These are phyloP conservation scores for Lumbricus terrestris DNA, from an alignment of 2,888 invertebrate genomes.

Conservation along the genomic window DNA sequence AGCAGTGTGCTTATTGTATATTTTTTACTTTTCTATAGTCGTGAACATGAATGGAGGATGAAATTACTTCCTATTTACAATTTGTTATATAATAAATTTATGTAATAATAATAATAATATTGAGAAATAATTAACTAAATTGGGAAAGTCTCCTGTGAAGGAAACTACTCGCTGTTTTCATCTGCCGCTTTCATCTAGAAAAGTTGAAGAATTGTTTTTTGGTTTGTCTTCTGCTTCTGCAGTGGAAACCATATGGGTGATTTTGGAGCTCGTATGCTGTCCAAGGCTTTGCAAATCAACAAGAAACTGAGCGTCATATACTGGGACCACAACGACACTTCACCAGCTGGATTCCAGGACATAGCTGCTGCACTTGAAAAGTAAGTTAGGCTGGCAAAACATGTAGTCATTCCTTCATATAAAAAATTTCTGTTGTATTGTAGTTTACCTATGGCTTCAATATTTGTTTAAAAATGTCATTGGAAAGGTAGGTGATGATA, in stretches of 20 bases:
- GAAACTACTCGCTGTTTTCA: background rate
- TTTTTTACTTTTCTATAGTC: background rate
- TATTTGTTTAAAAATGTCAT: background rate
- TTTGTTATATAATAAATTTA: background rate
- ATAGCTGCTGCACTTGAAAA: conserved; percentile 86
- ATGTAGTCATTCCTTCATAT: background rate
- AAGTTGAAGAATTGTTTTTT: background rate
- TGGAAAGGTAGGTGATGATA: background rate
- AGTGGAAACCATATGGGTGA: conserved; percentile 70
- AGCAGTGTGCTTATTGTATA: background rate
- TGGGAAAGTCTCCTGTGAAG: too few relatives aligned
- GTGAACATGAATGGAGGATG: background rate
- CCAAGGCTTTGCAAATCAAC: conserved; percentile 93
- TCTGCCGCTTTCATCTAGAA: background rate
- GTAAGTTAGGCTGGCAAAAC: conserved; percentile 54
- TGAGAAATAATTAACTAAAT: too few relatives aligned
- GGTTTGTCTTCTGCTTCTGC: background rate
- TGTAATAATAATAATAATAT: too few relatives aligned
- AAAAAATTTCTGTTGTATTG: background rate
- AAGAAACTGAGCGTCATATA: conserved; percentile 80
- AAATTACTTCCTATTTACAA: background rate
- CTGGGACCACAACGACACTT: conserved; percentile 86
- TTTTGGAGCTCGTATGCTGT: conserved; percentile 85
- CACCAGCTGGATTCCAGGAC: conserved; percentile 82
- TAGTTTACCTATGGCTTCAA: background rate